Conservation (phyloP, 2,113 vertebrate genomes). For the Myotis lucifugus region DNA sequence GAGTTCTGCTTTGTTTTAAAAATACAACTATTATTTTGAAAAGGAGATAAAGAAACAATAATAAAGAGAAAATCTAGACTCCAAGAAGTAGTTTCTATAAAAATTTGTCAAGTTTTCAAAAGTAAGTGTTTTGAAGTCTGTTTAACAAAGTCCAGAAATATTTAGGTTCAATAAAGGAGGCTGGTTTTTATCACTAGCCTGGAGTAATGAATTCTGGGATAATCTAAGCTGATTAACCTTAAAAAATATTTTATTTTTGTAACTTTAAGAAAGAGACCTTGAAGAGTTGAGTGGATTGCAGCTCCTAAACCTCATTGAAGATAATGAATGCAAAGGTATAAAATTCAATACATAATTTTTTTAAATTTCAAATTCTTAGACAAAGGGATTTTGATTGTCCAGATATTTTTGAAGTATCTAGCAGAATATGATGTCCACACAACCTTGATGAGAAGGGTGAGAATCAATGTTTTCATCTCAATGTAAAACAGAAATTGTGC, state of each 20-base stretch:
- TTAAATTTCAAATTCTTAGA: neutral
- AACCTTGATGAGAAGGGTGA: neutral
- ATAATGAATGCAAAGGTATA: conserved; percentile 7
- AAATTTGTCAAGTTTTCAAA: conserved; percentile 51
- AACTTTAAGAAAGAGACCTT: conserved; percentile 32
- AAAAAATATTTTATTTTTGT: conserved; percentile 47
- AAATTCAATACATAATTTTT: neutral
- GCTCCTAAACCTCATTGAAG: conserved; percentile 43
- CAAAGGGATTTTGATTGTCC: conserved; percentile 13
- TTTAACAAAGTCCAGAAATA: conserved; percentile 57
- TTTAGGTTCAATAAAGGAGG: conserved; percentile 40
- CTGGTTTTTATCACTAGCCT: conserved; percentile 55
- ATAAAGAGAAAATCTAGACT: neutral
- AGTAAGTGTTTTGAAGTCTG: conserved; percentile 51
- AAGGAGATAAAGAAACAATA: conserved; percentile 57
- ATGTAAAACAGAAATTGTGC: neutral
- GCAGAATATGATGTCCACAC: neutral
- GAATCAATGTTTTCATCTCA: neutral
- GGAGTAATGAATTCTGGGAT: conserved; percentile 43
- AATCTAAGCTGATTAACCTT: conserved; percentile 56
- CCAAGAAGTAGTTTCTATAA: conserved; percentile 46
- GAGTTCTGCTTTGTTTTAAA: conserved; percentile 62
- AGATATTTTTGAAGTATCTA: conserved; percentile 9
- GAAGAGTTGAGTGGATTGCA: conserved; percentile 23
- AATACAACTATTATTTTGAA: conserved; percentile 53